phyloP scores from a whole-genome alignment of 2,888 invertebrate species.

The Andricus curvator region DNA sequence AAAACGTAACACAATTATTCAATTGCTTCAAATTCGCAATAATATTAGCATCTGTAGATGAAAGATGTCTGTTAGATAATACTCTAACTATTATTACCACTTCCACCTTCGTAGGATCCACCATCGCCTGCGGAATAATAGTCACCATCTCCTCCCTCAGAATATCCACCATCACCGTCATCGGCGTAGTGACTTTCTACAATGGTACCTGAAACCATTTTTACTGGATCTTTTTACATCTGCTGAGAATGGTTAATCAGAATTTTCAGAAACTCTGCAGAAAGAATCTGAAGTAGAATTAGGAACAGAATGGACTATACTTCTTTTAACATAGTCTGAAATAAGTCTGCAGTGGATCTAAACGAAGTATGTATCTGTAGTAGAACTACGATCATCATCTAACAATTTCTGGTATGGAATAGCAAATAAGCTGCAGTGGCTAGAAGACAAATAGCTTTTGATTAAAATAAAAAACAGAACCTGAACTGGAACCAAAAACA shows the following conservation, averaged over 20 bases:
- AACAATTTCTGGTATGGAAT: no score
- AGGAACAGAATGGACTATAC: neutral
- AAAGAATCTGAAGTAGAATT: neutral
- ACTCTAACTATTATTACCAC: constrained; percentile 50
- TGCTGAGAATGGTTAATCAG: neutral
- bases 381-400: no score
- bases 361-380: no score
- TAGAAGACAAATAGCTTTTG: no score
- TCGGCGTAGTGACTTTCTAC: constrained; percentile 65
- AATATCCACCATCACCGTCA: constrained; percentile 60
- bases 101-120: constrained; percentile 46
- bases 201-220: constrained; percentile 64
- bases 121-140: constrained; percentile 55
- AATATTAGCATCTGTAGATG: neutral
- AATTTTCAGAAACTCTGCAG: neutral
- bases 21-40: neutral
- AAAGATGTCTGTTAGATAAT: no score
- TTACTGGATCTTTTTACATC: neutral
- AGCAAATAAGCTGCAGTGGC: no score
- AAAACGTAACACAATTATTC: neutral
- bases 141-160: constrained; percentile 53
- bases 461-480: no score
- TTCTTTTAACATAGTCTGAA: no score
- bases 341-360: no score
- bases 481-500: no score